Base-by-base conservation (phyloP, 2,113 vertebrate genomes). In the Cyprinodon variegatus region DNA sequence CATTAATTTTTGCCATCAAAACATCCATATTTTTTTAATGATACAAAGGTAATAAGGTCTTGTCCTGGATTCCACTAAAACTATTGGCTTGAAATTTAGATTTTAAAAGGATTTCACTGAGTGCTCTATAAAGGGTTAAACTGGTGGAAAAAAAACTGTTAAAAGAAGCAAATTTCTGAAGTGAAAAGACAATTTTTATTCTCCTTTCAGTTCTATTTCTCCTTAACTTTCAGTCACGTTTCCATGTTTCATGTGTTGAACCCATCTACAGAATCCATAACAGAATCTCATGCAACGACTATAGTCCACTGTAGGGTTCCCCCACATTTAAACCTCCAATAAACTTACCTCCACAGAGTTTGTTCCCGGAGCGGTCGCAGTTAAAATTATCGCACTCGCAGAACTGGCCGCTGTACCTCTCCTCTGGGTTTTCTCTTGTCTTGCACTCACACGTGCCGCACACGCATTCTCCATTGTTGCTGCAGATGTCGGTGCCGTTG, bases 361-460 rank as follows among this genome's bases (percentile, higher is more conserved):
- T 94, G 87, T 96, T 98, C 68, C 96, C 96, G 9, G 96, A 97
- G 83, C 97, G 93, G 83, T 99, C 98, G 17, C 98, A 99, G 93
- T 96, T 98, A 94, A 99, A 99, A 92, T 99, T 99, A 92, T 99
- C 97, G 57, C 98, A 99, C 88, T 99, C 96, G 74, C 98, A 99
- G 76, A 94, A 97, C 93, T 95, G 96, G 41, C 98, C 97, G 29
- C 96, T 97, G 88, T 98, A 98, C 61, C 98, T 91, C 89, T 99
- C 98, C 57, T 96, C 96, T 0, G 96, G 95, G 82, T 97, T 98
- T 2, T 97, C 96, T 70, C 96, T 95, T 81, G 96, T 98, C 90
- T 96, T 96, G 84, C 98, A 99, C 40, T 99, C 96, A 0, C 98
- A 99, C 0, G 96, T 96, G 40, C 98, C 98, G 50, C 98, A 99